Evolutionary conservation across 1,140 invertebrate species (phyloP), one percentile per base, ranked within the genome.

Genomic region (Dendrolimus punctatus): DNA sequence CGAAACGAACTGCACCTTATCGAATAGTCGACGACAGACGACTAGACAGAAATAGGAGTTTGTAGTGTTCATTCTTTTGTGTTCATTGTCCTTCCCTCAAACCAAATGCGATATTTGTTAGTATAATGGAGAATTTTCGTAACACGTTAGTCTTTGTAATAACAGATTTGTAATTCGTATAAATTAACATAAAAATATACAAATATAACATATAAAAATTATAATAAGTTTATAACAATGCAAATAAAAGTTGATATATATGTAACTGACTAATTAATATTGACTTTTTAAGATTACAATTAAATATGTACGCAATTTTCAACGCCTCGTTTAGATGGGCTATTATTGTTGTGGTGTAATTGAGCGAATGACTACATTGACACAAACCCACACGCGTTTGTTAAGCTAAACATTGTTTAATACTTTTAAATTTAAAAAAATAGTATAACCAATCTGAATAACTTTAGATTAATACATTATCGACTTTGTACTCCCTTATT

Each of bases 371-470:
- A 82, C 80, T 79, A 64, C 80, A 85, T 79, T 74, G 66, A 85
- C 78, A 85, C 81, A 85, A 85, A 85, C 81, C 81, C 78, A 83
- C 81, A 81, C 80, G 81, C 65, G 71, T 76, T 7, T 48, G 23
- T 23, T 48, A 77, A 71, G 54, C 45, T 73, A 72, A 73, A 63
- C 62, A 62, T 74, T 80, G 73, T 67, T 76, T 77, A 44, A n/a
- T 43, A 43, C 8, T 23, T 23, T 43, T 43, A 43, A 23, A 23
- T 23, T 23, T 23, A 23, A 23, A 23, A 23, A 23, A 58, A 60
- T 57, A 57, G 55, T 60, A 44, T 63, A 59, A 64, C 54, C 23
- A 23, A 23, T 23, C 23, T 23, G 23, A 49, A 47, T 57, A 64
- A 53, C 53, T 54, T 55, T 56, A 49, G 47, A 45, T 49, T 43